Base-by-base conservation (phyloP, 2,888 invertebrate species). In the Hypomecis punctinalis region DNA sequence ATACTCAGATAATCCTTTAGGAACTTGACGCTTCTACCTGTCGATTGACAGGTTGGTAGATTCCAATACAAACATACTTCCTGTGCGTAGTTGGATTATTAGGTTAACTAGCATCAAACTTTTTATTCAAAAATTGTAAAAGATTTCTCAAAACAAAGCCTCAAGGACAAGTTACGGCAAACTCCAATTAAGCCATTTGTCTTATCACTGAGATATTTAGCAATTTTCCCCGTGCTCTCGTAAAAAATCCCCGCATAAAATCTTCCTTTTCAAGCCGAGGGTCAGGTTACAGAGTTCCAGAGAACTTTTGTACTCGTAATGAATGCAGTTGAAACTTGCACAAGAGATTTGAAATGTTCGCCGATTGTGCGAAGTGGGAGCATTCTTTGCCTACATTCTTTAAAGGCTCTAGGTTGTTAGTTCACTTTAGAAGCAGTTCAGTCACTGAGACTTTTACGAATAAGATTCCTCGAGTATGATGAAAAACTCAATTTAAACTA, bases 271-370 rank as follows among this genome's bases (percentile, higher is more conserved):
- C 13, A 11, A 36, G 7, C 5, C 60, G 61, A 56, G 56, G 40
- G 46, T 42, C 52, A 53, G 55, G 48, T 47, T 45, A 52, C 52
- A 52, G 33, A 40, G 33, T 13, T 4, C 40, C 8, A 13, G 37
- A 6, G 11, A 62, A 61, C 57, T 52, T 62, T 60, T 63, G 47
- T 42, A 8, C 47, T 42, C 55, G 39, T 48, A 66, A 62, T 70
- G 52, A 68, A 69, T 62, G 67, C 67, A 68, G 63, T 61, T 67
- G 60, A 63, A 68, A 71, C 66, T 71, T 71, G 63, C 68, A 63
- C 56, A 67, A 71, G 66, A 66, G 66, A 67, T 71, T 67, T 67
- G 52, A 66, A 68, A 68, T 61, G 47, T 62, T 67, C 66, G 53
- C 49, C 53, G 57, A 61, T 66, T 66, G 64, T 40, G 55, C 23